Evolutionary conservation across 2,888 invertebrate genomes (phyloP), one percentile per base, ranked within the genome.

Genomic region (Micropterix aruncella): DNA sequence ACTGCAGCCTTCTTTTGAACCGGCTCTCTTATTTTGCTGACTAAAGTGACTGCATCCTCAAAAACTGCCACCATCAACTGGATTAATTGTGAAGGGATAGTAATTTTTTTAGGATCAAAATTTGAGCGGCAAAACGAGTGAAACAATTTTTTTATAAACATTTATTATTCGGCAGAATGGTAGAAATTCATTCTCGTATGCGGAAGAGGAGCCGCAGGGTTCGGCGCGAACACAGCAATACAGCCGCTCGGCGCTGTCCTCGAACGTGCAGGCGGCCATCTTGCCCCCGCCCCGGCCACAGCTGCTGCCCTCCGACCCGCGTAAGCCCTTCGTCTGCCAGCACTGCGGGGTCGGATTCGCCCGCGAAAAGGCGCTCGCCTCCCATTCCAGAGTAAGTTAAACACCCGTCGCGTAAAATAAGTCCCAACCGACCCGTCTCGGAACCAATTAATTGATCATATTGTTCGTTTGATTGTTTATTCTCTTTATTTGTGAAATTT

Each of bases 291-390:
- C 53, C 3, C 57, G 56, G 44, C 50, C 59, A 0, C 57, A 68
- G 3, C 80, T 70, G 61, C 77, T 78, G 1, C 62, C 79, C 12
- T 72, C 74, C 0, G 86, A 86, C 62, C 79, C 83, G 1, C 70
- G 78, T 37, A 80, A 84, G 47, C 87, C 88, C 1, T 88, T 88
- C 56, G 88, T 87, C 1, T 89, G 89, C 53, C 81, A 81, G 52
- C 76, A 77, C 51, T 83, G 83, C 56, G 86, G 73, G 1, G 74
- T 88, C 44, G 82, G 82, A 3, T 85, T 88, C 63, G 87, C 87
- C 0, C 69, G 88, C 42, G 86, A 88, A 57, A 89, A 88, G 56
- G 88, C 88, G 1, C 62, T 88, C 17, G 78, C 81, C 44, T 85
- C 87, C 0, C 88, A 89, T 57, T 69, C 82, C 0, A 71, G 77